phyloP scores from a whole-genome alignment of 2,888 invertebrate species.

The Thysanoteuthis rhombus region DNA sequence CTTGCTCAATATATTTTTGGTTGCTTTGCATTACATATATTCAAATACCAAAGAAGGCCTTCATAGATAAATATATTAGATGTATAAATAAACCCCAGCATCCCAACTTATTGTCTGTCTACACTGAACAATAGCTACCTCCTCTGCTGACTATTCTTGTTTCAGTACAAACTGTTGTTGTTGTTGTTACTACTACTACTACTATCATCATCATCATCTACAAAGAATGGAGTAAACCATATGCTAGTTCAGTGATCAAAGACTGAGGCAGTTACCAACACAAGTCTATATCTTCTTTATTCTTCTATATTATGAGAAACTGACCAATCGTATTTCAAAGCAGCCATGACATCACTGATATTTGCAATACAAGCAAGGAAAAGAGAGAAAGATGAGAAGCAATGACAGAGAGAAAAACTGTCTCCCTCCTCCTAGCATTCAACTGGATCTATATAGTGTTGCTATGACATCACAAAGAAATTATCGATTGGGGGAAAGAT shows the following conservation, averaged over 20 bases:
- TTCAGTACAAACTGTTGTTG: background rate
- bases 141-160: background rate
- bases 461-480: constrained; percentile 12
- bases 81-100: background rate
- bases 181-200: no score
- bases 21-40: no score
- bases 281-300: background rate
- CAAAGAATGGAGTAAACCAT: background rate
- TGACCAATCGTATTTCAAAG: background rate
- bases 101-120: background rate
- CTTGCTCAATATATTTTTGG: no score
- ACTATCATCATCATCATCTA: background rate
- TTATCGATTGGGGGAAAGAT: background rate
- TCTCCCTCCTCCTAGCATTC: background rate
- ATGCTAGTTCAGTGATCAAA: background rate
- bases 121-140: background rate
- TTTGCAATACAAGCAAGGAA: background rate
- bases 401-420: background rate
- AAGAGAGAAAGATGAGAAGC: background rate
- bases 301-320: background rate
- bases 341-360: background rate
- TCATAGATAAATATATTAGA: background rate
- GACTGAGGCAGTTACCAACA: background rate
- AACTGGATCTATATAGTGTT: background rate
- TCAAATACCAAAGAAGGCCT: no score